Base-by-base conservation (phyloP, 2,797 vertebrate species). In the Parauchenoglanis punctatus region DNA sequence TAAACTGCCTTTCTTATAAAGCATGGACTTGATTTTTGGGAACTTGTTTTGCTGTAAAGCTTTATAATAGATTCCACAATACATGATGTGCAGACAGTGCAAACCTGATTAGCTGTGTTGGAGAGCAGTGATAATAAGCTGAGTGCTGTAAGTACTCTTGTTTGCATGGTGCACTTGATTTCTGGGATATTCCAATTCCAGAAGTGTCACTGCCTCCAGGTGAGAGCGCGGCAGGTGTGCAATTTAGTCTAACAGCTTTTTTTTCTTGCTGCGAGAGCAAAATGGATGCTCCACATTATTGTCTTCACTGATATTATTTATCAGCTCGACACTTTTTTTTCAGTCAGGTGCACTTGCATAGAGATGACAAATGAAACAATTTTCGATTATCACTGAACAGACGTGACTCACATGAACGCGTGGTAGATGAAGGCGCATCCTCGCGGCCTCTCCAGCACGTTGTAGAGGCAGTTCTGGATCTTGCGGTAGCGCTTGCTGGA, bases 381-480 rank as follows among this genome's bases (percentile, higher is more conserved):
- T 56, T 67, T 31, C 2, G 44, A 35, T 82, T 25, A 35, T 65
- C n/a, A 65, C 28, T 28, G 40, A 76, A 77, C 40, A 73, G 67
- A 28, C 3, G 23, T n/a, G 75, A 97, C 98, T 99, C 93, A 99
- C 98, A 99, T 98, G 95, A 99, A 99, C 25, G 95, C 98, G 86
- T 99, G 98, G 93, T 99, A 99, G 95, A 99, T 94, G 96, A 99
- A 99, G 7, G 98, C 98, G 96, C 97, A 99, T 92, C 97, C 98
- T 88, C 98, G 94, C 49, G 98, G 98, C 94, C 98, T 95, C 90
- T 99, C 98, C 93, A 99, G 96, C 92, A 99, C 97, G 95, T 99
- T 99, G 96, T 99, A 99, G 90, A 99, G 94, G 92, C 93, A 98
- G 95, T 99, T 99, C 90, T 98, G 98, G 25, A 99, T 94, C 92